These are phyloP conservation scores for Ypsolopha sequella DNA, from an alignment of 2,888 invertebrate genomes.

Conservation along the genomic window DNA sequence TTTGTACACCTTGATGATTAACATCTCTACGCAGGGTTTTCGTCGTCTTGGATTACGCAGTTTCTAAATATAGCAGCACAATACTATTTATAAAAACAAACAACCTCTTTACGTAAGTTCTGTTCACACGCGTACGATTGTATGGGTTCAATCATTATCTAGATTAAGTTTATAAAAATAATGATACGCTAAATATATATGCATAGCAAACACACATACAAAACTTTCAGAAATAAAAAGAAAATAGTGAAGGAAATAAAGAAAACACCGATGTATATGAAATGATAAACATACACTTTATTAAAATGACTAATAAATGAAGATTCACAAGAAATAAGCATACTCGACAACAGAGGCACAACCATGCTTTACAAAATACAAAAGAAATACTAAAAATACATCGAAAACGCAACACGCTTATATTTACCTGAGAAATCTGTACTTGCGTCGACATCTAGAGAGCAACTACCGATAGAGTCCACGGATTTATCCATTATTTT, in stretches of 20 bases:
- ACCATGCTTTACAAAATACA: slow-evolving; percentile 20
- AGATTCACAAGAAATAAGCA: slow-evolving; percentile 1
- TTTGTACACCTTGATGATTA: too few relatives aligned
- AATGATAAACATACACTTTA: slow-evolving; percentile 20
- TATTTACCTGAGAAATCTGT: slow-evolving; percentile 79
- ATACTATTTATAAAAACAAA: too few relatives aligned
- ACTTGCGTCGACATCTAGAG: slow-evolving; percentile 85
- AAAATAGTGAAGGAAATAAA: slow-evolving; percentile 11
- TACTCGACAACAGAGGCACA: slow-evolving; percentile 8
- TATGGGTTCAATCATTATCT: too few relatives aligned
- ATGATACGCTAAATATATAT: not conserved
- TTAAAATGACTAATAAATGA: slow-evolving; percentile 14
- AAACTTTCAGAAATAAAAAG: not conserved
- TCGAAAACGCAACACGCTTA: slow-evolving; percentile 13
- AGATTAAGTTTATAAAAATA: too few relatives aligned
- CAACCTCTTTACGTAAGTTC: too few relatives aligned
- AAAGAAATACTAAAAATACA: slow-evolving; percentile 23
- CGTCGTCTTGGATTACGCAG: too few relatives aligned
- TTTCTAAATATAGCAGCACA: too few relatives aligned
- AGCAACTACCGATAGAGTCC: slow-evolving; percentile 90
- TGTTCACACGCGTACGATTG: too few relatives aligned
- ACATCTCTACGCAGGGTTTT: too few relatives aligned
- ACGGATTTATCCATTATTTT: slow-evolving; percentile 81
- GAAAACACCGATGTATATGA: slow-evolving; percentile 21
- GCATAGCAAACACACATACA: not conserved